Evolutionary conservation across 2,797 vertebrate genomes (phyloP), one percentile per base, ranked within the genome.

Genomic region (Taenioides sp.): DNA sequence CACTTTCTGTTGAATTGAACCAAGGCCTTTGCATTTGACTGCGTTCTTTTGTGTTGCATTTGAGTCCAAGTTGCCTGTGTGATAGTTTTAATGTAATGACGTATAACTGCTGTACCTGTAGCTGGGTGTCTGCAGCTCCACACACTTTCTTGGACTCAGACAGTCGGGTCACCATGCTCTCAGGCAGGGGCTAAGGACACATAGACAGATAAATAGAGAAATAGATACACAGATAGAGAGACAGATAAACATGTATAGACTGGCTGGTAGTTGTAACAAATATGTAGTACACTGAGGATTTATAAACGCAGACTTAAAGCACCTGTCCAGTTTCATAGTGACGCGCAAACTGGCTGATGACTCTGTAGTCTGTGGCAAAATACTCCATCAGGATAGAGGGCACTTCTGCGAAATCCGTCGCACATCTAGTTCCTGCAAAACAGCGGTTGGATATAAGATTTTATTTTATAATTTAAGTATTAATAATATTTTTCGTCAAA

Each of bases 321-420:
- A 99, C 98, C 97, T 99, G 95, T 80, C 97, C 97, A 0, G 97
- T 98, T 91, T 98, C 93, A 89, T 97, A 98, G 81, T 99, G 98
- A 4, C 95, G 95, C 73, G 98, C 97, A 87, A 99, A 99, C 81
- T 96, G 96, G 88, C 94, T 96, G 78, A 99, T 92, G 65, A 99
- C 97, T 66, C 97, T 93, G 78, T 97, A 98, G 86, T 99, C 98
- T 18, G 94, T 96, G 71, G 97, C 97, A 87, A 99, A 99, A 83
- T 96, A 99, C 81, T 99, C 98, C 98, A 99, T 99, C 72, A 99
- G 92, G 82, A 99, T 96, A 70, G 98, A 99, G 0, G 98, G 98
- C 25, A 99, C 98, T 91, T 99, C 98, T 1, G 98, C 98, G 76
- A 99, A 99, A 91, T 99, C 98, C 17, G 98, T 99, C 1, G 97